Evolutionary conservation across 2,888 invertebrate species (phyloP), one percentile per base, ranked within the genome.

Genomic region (Drosophila dives): DNA sequence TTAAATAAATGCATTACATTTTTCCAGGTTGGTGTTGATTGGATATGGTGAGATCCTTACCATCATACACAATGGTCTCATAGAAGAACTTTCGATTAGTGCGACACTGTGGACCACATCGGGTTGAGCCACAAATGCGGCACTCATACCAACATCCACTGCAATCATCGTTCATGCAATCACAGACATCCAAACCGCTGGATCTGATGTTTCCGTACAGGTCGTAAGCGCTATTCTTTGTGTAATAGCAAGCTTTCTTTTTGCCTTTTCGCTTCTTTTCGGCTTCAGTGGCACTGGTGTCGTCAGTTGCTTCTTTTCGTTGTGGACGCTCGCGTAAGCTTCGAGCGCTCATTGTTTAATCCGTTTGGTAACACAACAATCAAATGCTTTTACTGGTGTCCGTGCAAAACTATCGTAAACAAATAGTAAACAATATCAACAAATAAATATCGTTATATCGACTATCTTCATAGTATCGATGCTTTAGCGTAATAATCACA

Each of bases 141-240:
- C 97, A 97, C 2, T 96, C 95, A 89, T 96, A 97, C 93, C 97
- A 97, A 91, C 98, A 98, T 0, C 98, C 98, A 0, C 95, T 94
- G 85, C 98, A 98, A 15, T 94, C 93, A 45, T 94, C 94, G 81
- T 96, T 95, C 76, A 98, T 94, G 90, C 98, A 98, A 91, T 98
- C 98, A 86, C 98, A 98, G 15, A 97, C 88, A 93, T 98, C 96
- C 80, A 94, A 93, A 2, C 95, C 95, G 33, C 95, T 95, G 20
- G 93, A 93, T 29, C 95, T 93, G 77, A 96, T 94, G 40, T 94
- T 93, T 0, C 97, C 97, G 62, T 93, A 94, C 85, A 96, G 96
- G 94, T 98, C 95, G 93, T 97, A 96, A 48, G 94, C 70, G 40
- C 75, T 79, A 48, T 60, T 80, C 59, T 86, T 84, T 8, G 77